Base-by-base conservation (phyloP, 2,797 vertebrate genomes). In the Gymnocypris eckloni region DNA sequence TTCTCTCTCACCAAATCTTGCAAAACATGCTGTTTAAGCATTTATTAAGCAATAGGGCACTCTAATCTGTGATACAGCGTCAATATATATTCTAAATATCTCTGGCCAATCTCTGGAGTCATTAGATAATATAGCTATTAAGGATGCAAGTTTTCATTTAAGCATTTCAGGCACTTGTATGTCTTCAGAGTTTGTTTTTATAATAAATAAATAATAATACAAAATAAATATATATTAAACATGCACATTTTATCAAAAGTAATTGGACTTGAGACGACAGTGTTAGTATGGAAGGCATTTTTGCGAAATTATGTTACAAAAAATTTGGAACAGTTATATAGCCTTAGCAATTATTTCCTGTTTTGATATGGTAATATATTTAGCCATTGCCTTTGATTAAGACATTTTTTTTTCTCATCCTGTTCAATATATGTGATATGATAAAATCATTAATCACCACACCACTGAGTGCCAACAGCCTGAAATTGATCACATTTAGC, bases 401-500 rank as follows among this genome's bases (percentile, higher is more conserved):
- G 41, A 33, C 28, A 33, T 33, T 33, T 33, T 33, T 76, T 45
- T 76, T 45, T 9, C 28, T 22, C 18, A 56, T 56, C 20, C 33
- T 77, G 33, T 73, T 45, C 22, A 72, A 48, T 52, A 10, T 52
- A 20, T 3, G 1, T 54, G 28, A 76, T 20, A 22, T 13, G 20
- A 39, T 56, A 25, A 59, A 56, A 52, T 11, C 4, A 20, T 61
- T n/a, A 52, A 5, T 45, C 41, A 43, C n/a, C 39, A n/a, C 56
- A 79, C 8, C 39, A 64, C 25, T 13, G 25, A 50, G 52, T 15
- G 18, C 81, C 6, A 5, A 66, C 75, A 69, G n/a, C 50, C 73
- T 70, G 48, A 72, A 52, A 77, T 78, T 75, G 69, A 67, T 67
- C 64, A 37, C 15, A 37, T 67, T 87, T 61, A 73, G 71, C 45